phyloP scores from a whole-genome alignment of 1,140 invertebrate species.

The Mercenaria mercenaria region DNA sequence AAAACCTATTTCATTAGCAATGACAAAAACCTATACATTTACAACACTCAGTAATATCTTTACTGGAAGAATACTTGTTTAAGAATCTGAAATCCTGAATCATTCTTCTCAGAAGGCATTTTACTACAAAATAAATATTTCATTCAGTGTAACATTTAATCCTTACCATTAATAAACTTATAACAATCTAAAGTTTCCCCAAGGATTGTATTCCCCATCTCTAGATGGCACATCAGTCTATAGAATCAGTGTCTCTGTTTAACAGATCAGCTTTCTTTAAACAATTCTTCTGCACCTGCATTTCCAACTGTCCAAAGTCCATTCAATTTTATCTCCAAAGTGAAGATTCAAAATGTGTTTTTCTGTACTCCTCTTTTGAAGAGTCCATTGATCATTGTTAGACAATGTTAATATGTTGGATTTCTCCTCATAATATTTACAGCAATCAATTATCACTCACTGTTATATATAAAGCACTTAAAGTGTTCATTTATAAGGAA shows the following conservation, averaged over 20 bases:
- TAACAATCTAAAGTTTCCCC: neutral
- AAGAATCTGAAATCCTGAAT: no score
- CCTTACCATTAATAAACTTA: neutral
- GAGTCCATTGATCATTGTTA: conserved; percentile 39
- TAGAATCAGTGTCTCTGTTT: neutral
- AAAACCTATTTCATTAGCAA: no score
- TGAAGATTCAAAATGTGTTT: neutral
- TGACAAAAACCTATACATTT: no score
- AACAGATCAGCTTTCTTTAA: no score
- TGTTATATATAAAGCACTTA: conserved; percentile 29
- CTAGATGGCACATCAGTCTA: no score
- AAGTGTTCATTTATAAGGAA: conserved; percentile 25
- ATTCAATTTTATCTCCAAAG: neutral
- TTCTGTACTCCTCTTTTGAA: neutral
- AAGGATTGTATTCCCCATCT: no score
- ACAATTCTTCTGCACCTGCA: no score
- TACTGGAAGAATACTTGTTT: no score
- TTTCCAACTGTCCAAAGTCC: neutral
- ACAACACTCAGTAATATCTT: no score
- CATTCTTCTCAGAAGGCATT: conserved; percentile 11
- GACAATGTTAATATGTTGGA: conserved; percentile 29
- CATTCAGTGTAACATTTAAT: neutral
- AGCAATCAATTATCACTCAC: neutral
- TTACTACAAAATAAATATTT: neutral
- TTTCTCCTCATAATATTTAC: conserved; percentile 29